phyloP scores from a whole-genome alignment of 2,113 vertebrate species.

The Dipodomys stephensi region DNA sequence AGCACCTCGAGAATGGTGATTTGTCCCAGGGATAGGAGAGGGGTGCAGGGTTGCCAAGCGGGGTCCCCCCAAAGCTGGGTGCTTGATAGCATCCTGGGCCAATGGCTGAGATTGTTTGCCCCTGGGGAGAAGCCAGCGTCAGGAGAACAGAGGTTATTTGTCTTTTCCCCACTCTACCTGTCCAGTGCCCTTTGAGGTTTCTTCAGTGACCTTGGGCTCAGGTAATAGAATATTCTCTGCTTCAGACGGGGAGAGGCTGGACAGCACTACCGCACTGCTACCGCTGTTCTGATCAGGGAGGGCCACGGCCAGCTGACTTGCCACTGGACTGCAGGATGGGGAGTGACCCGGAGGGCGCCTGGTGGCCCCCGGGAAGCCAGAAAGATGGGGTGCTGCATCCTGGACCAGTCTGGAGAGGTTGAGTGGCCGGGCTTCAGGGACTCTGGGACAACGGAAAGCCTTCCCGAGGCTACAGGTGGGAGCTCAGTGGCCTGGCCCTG shows the following conservation, averaged over 20 bases:
- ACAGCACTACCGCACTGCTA: background rate
- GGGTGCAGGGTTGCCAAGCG: too few relatives aligned
- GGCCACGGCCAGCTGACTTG: background rate
- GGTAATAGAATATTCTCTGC: background rate
- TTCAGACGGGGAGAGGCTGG: background rate
- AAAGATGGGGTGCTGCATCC: background rate
- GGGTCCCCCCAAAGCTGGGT: background rate
- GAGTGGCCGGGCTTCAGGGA: background rate
- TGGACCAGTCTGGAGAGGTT: background rate
- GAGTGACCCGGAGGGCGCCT: accelerated
- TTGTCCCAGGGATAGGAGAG: background rate
- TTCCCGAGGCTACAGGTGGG: background rate
- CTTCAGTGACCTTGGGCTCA: background rate
- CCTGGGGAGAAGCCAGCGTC: background rate
- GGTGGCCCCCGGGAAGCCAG: background rate
- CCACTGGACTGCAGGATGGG: background rate
- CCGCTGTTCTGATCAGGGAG: background rate
- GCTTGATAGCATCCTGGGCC: accelerated
- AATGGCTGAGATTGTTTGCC: background rate
- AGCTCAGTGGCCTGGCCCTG: background rate
- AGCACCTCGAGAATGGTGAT: background rate
- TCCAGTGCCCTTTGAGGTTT: slow-evolving; percentile 49
- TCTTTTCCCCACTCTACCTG: background rate
- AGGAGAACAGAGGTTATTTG: background rate
- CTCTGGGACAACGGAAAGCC: background rate